Conservation (phyloP, 1,140 invertebrate species). For the Drosophila orena region DNA sequence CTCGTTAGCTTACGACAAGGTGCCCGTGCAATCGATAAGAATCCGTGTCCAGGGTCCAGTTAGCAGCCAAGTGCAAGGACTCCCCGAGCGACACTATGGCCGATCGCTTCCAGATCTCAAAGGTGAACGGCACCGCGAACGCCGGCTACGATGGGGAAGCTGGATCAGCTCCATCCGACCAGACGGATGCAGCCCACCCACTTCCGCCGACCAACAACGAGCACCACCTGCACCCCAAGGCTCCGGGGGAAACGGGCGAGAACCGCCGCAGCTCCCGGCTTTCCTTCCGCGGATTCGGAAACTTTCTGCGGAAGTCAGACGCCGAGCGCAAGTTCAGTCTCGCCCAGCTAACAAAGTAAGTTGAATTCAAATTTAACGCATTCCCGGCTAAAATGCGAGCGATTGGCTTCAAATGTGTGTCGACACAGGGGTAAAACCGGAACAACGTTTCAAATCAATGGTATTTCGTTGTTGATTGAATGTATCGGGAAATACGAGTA, state of each 20-base stretch:
- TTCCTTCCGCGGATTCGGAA: constrained; percentile 75
- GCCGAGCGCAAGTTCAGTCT: constrained; percentile 80
- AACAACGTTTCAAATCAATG: neutral
- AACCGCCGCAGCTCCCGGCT: constrained; percentile 64
- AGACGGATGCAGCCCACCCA: constrained; percentile 28
- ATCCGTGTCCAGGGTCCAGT: constrained; percentile 9
- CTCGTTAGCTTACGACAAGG: constrained; percentile 11
- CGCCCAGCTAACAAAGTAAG: constrained; percentile 81
- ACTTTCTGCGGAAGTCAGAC: constrained; percentile 74
- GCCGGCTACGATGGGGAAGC: constrained; percentile 59
- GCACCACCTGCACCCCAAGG: constrained; percentile 68
- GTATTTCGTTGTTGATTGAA: too few species aligned
- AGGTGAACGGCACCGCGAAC: constrained; percentile 71
- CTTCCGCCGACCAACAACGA: constrained; percentile 38
- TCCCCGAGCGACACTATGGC: constrained; percentile 39
- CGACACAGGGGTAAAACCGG: neutral
- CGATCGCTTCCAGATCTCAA: constrained; percentile 78
- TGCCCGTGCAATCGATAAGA: constrained; percentile 24
- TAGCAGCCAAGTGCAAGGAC: constrained; percentile 11
- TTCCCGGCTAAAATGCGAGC: constrained; percentile 1
- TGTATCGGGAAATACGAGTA: too few species aligned
- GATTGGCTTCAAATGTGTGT: neutral
- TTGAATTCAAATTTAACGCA: constrained; percentile 29
- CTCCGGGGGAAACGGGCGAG: constrained; percentile 39
- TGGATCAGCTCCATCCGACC: constrained; percentile 20